These are phyloP conservation scores for Drosophila pandora DNA, from an alignment of 1,140 invertebrate genomes.

Conservation along the genomic window DNA sequence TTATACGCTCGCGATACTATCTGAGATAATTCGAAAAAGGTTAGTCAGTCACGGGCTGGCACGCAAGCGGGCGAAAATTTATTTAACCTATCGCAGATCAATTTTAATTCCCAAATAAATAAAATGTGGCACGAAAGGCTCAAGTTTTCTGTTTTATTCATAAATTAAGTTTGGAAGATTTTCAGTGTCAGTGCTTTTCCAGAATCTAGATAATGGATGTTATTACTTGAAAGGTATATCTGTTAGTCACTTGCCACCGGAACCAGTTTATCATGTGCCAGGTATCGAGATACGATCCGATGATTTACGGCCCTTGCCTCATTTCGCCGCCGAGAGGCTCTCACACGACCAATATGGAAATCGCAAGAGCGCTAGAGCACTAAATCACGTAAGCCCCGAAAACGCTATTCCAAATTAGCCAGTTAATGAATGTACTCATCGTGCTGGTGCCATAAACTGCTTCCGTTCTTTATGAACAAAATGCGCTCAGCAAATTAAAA, in stretches of 20 bases:
- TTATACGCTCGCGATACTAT: slow-evolving; percentile 63
- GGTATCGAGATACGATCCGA: slow-evolving; percentile 31
- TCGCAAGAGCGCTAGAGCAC: slow-evolving; percentile 6
- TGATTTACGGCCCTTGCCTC: slow-evolving; percentile 29
- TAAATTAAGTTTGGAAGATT: background rate
- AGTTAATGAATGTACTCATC: slow-evolving; percentile 63
- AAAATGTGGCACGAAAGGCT: slow-evolving; percentile 19
- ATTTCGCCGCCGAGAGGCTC: slow-evolving; percentile 28
- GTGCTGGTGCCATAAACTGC: slow-evolving; percentile 43
- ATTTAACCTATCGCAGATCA: slow-evolving; percentile 52
- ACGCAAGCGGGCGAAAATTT: slow-evolving; percentile 59
- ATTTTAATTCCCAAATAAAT: slow-evolving; percentile 42
- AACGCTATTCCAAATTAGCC: slow-evolving; percentile 39
- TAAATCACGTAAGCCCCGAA: slow-evolving; percentile 42
- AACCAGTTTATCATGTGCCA: slow-evolving; percentile 38
- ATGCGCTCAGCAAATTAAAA: slow-evolving; percentile 75
- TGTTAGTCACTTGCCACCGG: slow-evolving; percentile 23
- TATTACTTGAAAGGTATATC: background rate
- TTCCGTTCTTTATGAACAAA: slow-evolving; percentile 66
- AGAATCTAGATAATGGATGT: background rate
- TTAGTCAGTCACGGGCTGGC: slow-evolving; percentile 56
- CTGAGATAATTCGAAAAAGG: slow-evolving; percentile 35
- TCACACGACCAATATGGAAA: slow-evolving; percentile 43
- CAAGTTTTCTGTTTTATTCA: slow-evolving; percentile 13
- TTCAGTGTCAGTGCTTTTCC: background rate